These are phyloP conservation scores for Illadopsis cleaveri DNA, from an alignment of 2,113 vertebrate species.

Conservation along the genomic window DNA sequence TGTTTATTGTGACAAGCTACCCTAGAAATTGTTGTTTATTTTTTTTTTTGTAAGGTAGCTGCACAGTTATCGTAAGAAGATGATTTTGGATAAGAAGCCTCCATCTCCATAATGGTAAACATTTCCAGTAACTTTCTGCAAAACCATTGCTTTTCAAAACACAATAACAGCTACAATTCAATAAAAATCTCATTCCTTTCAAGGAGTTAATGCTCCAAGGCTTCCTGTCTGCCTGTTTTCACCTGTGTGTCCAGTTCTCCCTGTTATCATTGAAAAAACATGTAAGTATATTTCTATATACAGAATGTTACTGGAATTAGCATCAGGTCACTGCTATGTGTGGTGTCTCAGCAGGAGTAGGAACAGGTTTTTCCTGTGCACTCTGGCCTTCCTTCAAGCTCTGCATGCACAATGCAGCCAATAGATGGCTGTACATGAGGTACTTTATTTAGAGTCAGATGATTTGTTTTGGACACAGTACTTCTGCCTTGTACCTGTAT, in stretches of 20 bases:
- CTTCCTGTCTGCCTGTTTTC: neutral
- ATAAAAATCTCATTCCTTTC: neutral
- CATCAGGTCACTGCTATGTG: accelerated
- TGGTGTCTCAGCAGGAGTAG: neutral
- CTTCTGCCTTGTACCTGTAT: neutral
- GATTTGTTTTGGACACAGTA: neutral
- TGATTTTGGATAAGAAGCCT: neutral
- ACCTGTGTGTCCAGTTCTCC: neutral
- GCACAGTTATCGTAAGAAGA: neutral
- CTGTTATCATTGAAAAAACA: neutral
- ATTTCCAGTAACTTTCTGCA: neutral
- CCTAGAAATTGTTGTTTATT: neutral
- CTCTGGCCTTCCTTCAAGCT: neutral
- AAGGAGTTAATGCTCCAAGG: neutral
- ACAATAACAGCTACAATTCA: neutral
- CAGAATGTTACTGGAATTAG: neutral
- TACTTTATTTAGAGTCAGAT: neutral
- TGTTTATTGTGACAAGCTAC: neutral
- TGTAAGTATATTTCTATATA: neutral
- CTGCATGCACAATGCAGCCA: neutral
- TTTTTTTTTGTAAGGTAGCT: neutral
- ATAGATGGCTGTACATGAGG: neutral
- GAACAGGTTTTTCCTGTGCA: conserved; percentile 15
- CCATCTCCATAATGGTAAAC: neutral
- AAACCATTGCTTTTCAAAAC: neutral